Evolutionary conservation across 1,140 invertebrate genomes (phyloP).

Genomic region (Drusus annulatus): DNA sequence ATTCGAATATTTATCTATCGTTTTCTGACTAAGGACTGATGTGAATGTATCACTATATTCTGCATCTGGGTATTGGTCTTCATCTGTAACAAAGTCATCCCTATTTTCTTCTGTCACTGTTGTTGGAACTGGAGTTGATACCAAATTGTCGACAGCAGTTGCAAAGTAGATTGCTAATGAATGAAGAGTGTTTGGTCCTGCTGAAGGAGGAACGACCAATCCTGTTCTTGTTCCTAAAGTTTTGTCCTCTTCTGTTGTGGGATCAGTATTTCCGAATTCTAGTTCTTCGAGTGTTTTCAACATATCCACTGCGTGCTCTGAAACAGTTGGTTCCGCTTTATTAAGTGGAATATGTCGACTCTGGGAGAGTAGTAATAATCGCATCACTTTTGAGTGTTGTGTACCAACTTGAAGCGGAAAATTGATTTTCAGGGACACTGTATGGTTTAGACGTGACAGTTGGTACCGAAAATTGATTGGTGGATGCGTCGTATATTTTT

Average conservation of each 20-base stretch:
- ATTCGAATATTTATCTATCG: conserved; percentile 74
- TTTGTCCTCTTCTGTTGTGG: conserved; percentile 61
- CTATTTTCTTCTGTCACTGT: conserved; percentile 48
- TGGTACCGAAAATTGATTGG: conserved; percentile 34
- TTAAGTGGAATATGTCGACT: conserved; percentile 59
- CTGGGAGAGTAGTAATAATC: conserved; percentile 53
- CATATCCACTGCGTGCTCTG: conserved; percentile 67
- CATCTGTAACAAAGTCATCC: conserved; percentile 61
- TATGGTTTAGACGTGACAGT: conserved; percentile 49
- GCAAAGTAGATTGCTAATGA: conserved; percentile 85
- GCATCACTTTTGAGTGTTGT: conserved; percentile 20
- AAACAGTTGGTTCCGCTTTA: conserved; percentile 56
- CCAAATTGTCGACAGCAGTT: conserved; percentile 76
- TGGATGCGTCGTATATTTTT: conserved; percentile 50
- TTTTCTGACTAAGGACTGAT: conserved; percentile 72
- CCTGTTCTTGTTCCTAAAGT: conserved; percentile 71
- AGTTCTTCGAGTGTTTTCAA: conserved; percentile 64
- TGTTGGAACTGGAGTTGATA: conserved; percentile 52
- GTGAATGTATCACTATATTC: conserved; percentile 65
- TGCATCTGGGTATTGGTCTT: conserved; percentile 60
- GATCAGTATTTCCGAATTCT: conserved; percentile 48
- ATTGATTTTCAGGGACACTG: conserved; percentile 47
- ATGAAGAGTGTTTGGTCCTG: conserved; percentile 82
- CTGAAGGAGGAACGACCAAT: conserved; percentile 77
- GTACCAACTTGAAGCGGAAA: conserved; percentile 56